Evolutionary conservation across 1,140 invertebrate genomes (phyloP).

Genomic region (Chironomus tepperi): DNA sequence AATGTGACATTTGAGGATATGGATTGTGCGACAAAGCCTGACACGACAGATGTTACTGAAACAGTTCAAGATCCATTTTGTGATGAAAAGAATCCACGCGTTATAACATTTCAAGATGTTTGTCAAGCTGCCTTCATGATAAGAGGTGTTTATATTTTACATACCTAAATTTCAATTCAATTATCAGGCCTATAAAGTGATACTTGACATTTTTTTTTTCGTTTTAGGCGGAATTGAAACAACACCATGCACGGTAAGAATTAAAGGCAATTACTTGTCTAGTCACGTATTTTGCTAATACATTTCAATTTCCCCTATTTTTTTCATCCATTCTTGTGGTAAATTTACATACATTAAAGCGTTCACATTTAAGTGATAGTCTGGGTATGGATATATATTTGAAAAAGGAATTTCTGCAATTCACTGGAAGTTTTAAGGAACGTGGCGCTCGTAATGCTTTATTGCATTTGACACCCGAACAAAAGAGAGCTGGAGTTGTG

Average conservation of each 20-base stretch:
- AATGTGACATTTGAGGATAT: background rate
- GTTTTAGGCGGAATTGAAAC: slow-evolving; percentile 57
- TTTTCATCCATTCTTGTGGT: slow-evolving; percentile 24
- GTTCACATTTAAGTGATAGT: slow-evolving; percentile 66
- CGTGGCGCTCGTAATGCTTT: slow-evolving; percentile 81
- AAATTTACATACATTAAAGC: slow-evolving; percentile 42
- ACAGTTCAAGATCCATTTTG: slow-evolving; percentile 41
- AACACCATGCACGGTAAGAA: slow-evolving; percentile 75
- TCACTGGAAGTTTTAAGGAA: slow-evolving; percentile 90
- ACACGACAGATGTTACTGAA: background rate
- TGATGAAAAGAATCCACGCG: slow-evolving; percentile 63
- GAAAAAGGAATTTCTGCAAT: slow-evolving; percentile 89
- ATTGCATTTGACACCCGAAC: slow-evolving; percentile 59
- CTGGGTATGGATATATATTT: slow-evolving; percentile 80
- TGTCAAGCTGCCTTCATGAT: slow-evolving; percentile 84
- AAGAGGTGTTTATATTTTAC: slow-evolving; percentile 42
- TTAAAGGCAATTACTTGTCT: slow-evolving; percentile 14
- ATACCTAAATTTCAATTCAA: too few relatives aligned
- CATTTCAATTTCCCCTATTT: background rate
- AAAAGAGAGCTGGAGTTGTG: slow-evolving; percentile 71
- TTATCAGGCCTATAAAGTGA: too few relatives aligned
- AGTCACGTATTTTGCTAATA: slow-evolving; percentile 23
- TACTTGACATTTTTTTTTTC: too few relatives aligned
- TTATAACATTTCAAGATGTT: slow-evolving; percentile 76
- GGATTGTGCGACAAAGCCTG: background rate